Evolutionary conservation across 2,888 invertebrate genomes (phyloP).

Genomic region (Prosopocoilus inquinatus): DNA sequence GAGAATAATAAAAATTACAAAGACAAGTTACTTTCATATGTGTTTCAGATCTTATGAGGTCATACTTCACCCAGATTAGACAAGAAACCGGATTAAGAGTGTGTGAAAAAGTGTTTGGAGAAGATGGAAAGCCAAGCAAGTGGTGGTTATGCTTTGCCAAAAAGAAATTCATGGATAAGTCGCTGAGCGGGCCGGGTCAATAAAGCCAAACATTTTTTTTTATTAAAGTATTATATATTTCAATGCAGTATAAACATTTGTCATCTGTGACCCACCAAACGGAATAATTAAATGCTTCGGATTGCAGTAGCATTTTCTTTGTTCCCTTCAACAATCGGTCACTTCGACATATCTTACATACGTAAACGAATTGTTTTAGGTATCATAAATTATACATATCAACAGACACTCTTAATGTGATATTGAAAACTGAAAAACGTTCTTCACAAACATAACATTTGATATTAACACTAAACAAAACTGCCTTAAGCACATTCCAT

Average conservation of each 20-base stretch:
- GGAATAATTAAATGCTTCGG: too few species aligned
- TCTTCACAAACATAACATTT: too few species aligned
- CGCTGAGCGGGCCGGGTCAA: slow-evolving; percentile 85
- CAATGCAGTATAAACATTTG: too few species aligned
- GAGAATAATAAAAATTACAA: too few species aligned
- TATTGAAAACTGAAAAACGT: too few species aligned
- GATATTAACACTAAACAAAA: not conserved
- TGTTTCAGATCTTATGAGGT: slow-evolving; percentile 79
- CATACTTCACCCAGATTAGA: slow-evolving; percentile 89
- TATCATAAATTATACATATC: too few species aligned
- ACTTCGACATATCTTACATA: too few species aligned
- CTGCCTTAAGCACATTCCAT: slow-evolving; percentile 56
- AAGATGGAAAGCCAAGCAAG: slow-evolving; percentile 94
- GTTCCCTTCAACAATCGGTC: too few species aligned
- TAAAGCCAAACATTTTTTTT: slow-evolving; percentile 43
- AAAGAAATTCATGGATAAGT: slow-evolving; percentile 99
- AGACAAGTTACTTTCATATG: not conserved
- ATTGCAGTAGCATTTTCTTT: too few species aligned
- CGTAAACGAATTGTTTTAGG: too few species aligned
- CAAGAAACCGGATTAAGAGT: slow-evolving; percentile 93
- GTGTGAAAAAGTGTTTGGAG: slow-evolving; percentile 88
- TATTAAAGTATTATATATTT: slow-evolving; percentile 3
- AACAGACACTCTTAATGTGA: too few species aligned
- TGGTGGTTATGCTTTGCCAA: slow-evolving; percentile 99
- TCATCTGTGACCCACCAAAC: too few species aligned